Conservation (phyloP, 2,888 invertebrate genomes). For the Troides oblongomaculatus region DNA sequence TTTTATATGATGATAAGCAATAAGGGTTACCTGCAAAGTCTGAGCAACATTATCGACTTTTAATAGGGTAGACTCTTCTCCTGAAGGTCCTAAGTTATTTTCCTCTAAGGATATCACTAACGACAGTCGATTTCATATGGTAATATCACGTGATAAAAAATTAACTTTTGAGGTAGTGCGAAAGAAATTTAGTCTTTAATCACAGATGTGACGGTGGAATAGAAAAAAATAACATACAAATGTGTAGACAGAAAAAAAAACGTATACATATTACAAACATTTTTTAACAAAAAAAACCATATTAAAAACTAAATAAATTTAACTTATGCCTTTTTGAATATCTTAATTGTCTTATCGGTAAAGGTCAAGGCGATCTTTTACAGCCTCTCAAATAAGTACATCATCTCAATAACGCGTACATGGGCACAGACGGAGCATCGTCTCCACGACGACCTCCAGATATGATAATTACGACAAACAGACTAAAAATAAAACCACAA, state of each 20-base stretch:
- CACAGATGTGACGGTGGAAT: not conserved
- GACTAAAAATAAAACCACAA: slow-evolving; percentile 11
- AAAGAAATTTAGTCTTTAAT: not conserved
- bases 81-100: too few species aligned
- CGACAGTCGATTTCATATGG: too few species aligned
- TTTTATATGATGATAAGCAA: too few species aligned
- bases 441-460: slow-evolving; percentile 22
- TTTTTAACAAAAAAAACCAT: not conserved
- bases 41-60: too few species aligned
- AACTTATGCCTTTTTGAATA: not conserved
- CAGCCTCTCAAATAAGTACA: slow-evolving; percentile 1
- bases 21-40: too few species aligned
- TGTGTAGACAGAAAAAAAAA: not conserved
- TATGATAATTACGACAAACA: slow-evolving; percentile 25
- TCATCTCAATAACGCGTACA: slow-evolving; percentile 11
- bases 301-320: not conserved
- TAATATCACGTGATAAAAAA: too few species aligned
- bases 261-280: not conserved
- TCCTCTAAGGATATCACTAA: too few species aligned
- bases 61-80: too few species aligned
- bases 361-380: slow-evolving; percentile 1
- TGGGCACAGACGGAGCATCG: slow-evolving; percentile 13
- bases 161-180: too few species aligned
- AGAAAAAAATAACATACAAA: not conserved
- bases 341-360: slow-evolving; percentile 6